Evolutionary conservation across 1,140 invertebrate species (phyloP).

Genomic region (Nylanderia fulva): DNA sequence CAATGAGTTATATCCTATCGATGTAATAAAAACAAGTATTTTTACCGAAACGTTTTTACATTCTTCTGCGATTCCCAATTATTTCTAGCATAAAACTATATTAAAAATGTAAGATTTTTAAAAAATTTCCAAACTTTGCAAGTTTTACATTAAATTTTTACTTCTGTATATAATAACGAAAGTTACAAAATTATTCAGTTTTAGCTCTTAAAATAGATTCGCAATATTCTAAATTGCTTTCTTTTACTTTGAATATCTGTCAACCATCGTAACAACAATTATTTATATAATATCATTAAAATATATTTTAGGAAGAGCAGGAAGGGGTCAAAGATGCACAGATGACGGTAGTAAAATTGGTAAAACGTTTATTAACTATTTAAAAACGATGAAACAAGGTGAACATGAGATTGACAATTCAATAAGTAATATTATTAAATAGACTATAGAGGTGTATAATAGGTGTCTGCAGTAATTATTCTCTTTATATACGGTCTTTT

Average conservation of each 20-base stretch:
- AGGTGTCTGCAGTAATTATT: constrained; percentile 81
- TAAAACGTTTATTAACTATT: constrained; percentile 86
- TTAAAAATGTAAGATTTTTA: not conserved
- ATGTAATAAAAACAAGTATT: constrained; percentile 80
- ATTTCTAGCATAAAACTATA: not conserved
- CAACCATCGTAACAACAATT: not conserved
- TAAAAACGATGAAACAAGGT: constrained; percentile 86
- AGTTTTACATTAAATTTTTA: not conserved
- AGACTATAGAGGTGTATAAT: constrained; percentile 86
- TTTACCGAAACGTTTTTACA: constrained; percentile 70
- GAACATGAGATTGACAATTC: constrained; percentile 86
- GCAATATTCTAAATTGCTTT: not conserved
- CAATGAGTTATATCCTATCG: constrained; percentile 74
- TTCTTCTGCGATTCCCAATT: constrained; percentile 8
- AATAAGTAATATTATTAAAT: constrained; percentile 86
- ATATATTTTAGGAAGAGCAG: not conserved
- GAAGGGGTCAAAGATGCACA: not conserved
- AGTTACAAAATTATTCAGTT: not conserved
- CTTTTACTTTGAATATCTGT: not conserved
- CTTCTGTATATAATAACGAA: not conserved
- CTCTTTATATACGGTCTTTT: constrained; percentile 78
- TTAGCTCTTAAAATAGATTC: not conserved
- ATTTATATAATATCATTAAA: not conserved
- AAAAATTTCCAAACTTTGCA: not conserved
- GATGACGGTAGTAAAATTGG: constrained; percentile 83